Evolutionary conservation across 2,113 vertebrate genomes (phyloP).

Genomic region (Meleagris gallopavo): DNA sequence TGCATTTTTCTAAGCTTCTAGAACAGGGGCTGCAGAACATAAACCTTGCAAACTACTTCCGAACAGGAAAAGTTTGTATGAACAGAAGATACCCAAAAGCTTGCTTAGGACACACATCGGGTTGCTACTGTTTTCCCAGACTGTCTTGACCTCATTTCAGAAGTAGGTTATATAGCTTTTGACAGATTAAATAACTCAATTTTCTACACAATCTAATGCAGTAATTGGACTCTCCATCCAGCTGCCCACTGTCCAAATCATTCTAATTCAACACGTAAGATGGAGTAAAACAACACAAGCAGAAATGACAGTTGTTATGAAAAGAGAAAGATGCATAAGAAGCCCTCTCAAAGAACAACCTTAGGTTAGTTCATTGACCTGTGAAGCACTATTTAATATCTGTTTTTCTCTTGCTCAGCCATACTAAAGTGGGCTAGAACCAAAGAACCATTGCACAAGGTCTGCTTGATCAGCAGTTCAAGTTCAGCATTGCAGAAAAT

Average conservation of each 20-base stretch:
- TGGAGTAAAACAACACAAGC: background rate
- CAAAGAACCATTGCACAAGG: background rate
- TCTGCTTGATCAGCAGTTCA: background rate
- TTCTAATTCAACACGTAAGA: background rate
- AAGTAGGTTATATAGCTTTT: background rate
- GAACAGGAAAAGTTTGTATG: background rate
- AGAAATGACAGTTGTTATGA: background rate
- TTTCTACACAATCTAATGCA: background rate
- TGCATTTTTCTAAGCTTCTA: background rate
- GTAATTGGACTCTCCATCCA: background rate
- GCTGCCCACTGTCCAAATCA: background rate
- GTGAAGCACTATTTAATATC: background rate
- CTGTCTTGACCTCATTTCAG: background rate
- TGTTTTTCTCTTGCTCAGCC: background rate
- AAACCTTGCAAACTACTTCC: background rate
- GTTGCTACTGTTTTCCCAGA: background rate
- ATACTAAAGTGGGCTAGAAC: background rate
- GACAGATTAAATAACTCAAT: background rate
- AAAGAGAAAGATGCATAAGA: background rate
- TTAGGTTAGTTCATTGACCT: background rate
- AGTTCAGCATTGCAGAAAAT: background rate
- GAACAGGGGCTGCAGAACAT: background rate
- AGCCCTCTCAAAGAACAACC: background rate
- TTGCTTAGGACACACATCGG: background rate
- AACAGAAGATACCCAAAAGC: background rate